A percentile compares a stretch with the other conserved stretches of the same genome.
Evolutionary conservation across 2,113 vertebrate genomes (phyloP).

Genomic region (Mobula birostris): DNA sequence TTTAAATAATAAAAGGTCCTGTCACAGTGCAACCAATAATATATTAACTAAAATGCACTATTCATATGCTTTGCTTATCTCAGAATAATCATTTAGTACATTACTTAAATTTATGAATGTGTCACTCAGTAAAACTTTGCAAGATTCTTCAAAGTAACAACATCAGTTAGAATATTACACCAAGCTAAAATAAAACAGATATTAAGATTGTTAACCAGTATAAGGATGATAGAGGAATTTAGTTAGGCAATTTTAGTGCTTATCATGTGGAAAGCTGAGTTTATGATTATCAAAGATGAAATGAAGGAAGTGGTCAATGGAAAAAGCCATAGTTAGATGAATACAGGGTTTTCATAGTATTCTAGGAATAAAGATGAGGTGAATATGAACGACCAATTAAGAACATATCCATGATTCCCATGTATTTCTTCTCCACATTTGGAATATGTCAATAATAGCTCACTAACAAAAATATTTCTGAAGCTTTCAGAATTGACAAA

Average conservation of each 20-base stretch:
- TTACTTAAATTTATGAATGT: neutral
- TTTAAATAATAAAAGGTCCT: neutral
- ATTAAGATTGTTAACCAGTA: neutral
- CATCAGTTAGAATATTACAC: neutral
- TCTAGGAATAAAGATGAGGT: neutral
- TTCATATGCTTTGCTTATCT: neutral
- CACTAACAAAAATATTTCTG: neutral
- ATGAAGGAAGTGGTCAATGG: neutral
- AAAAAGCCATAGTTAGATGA: neutral
- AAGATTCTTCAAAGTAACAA: neutral
- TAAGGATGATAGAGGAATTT: neutral
- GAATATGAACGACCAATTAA: neutral
- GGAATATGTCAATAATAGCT: neutral
- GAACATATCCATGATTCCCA: neutral
- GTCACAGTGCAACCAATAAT: neutral
- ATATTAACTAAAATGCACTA: neutral
- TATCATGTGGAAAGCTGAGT: neutral
- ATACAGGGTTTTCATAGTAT: neutral
- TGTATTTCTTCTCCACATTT: neutral
- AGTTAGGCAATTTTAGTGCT: neutral
- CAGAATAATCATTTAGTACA: neutral
- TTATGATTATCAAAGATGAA: neutral
- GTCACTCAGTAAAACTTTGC: neutral
- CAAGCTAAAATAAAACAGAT: neutral
- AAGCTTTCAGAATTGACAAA: neutral